Evolutionary conservation across 2,888 invertebrate genomes (phyloP).

Genomic region (Oeneis ivallda): DNA sequence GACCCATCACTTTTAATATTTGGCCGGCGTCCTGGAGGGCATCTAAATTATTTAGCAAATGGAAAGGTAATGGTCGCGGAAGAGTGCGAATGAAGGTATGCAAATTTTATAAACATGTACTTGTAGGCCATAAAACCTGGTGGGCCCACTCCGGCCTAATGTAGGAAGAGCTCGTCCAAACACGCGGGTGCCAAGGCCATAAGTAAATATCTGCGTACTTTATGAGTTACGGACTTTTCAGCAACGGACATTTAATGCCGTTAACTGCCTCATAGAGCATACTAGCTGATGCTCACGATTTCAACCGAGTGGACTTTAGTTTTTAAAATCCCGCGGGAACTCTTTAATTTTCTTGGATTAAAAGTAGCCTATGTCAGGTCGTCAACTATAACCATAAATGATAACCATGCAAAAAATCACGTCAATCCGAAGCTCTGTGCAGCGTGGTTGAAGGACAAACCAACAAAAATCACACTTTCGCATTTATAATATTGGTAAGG

Average conservation of each 20-base stretch:
- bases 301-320: too few relatives aligned
- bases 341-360: too few relatives aligned
- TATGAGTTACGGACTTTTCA: conserved; percentile 50
- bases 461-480: too few relatives aligned
- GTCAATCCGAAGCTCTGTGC: too few relatives aligned
- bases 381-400: too few relatives aligned
- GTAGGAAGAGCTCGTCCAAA: conserved; percentile 60
- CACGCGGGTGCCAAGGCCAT: conserved; percentile 47
- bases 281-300: too few relatives aligned
- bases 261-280: too few relatives aligned
- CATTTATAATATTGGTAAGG: too few relatives aligned
- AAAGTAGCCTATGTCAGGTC: too few relatives aligned
- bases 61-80: conserved; percentile 80
- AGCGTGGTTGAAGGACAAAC: too few relatives aligned
- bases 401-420: too few relatives aligned
- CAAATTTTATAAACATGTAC: conserved; percentile 77
- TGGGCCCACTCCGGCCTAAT: conserved; percentile 56
- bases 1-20: conserved; percentile 82
- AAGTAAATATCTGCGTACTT: conserved; percentile 60
- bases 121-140: conserved; percentile 69
- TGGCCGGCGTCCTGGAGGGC: conserved; percentile 77
- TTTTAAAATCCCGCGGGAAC: too few relatives aligned
- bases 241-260: conserved; percentile 38
- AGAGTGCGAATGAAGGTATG: conserved; percentile 78
- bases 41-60: conserved; percentile 81